These are phyloP conservation scores for Henicopernis longicauda DNA, from an alignment of 2,113 vertebrate genomes.

Conservation along the genomic window DNA sequence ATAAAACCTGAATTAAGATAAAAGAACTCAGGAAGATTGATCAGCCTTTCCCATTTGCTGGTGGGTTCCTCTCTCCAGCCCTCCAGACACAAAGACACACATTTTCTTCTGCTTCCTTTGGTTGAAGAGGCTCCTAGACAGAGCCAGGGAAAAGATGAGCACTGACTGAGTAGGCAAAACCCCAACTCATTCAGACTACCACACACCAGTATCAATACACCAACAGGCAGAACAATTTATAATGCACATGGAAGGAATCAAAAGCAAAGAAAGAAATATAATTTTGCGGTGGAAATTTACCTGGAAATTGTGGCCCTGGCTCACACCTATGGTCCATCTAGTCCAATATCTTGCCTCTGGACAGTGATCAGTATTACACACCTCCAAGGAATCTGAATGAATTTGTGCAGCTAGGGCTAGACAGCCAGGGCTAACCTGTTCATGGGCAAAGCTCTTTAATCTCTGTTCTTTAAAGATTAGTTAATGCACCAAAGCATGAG, in stretches of 20 bases:
- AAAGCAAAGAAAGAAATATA: background rate
- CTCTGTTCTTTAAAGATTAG: slow-evolving; percentile 31
- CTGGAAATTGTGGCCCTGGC: background rate
- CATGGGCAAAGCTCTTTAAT: slow-evolving; percentile 20
- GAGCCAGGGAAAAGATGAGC: background rate
- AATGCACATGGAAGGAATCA: background rate
- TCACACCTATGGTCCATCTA: background rate
- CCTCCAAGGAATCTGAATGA: background rate
- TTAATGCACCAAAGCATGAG: slow-evolving; percentile 25
- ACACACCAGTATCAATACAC: background rate
- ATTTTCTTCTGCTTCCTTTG: background rate
- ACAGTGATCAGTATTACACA: background rate
- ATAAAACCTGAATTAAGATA: background rate
- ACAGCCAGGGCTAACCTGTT: background rate
- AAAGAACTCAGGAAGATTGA: background rate
- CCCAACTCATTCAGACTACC: background rate
- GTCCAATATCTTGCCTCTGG: background rate
- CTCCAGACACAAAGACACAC: background rate
- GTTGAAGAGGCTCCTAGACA: background rate
- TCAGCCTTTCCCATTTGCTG: background rate
- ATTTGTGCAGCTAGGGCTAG: background rate
- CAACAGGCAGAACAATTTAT: background rate
- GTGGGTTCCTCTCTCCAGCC: background rate
- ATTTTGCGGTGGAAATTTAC: background rate
- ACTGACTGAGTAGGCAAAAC: background rate